Evolutionary conservation across 2,888 invertebrate genomes (phyloP), one percentile per base, ranked within the genome.

Genomic region (Fragum whitleyi): DNA sequence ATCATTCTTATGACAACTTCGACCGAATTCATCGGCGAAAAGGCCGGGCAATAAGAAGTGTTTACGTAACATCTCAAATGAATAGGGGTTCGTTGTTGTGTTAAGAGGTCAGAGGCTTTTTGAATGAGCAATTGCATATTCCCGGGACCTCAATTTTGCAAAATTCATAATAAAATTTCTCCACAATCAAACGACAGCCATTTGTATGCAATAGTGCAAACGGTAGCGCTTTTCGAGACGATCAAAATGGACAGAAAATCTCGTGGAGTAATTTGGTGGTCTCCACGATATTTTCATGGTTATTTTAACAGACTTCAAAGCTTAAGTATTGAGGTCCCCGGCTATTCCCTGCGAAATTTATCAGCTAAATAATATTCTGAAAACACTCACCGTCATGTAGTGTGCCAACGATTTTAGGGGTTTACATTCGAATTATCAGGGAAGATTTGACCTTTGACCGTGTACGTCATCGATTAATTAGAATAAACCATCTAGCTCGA

Each of bases 321-420:
- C 47, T 59, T 68, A 74, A 67, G 69, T 51, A 59, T 68, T 68
- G 71, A 57, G 81, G 86, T 85, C 88, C 86, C 90, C 82, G 83
- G 86, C 91, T 91, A 91, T 92, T 92, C 92, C 92, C 93, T 91
- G 93, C 93, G 94, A 94, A 94, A 94, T 94, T 94, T 94, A 94
- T 94, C 94, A 94, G 94, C 93, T 93, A 94, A 94, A 94, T 94
- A 94, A 94, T 94, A 94, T 94, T 94, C 93, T 92, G 94, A 94
- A 94, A 94, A 94, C 94, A 95, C 95, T 94, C 94, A 95, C 95
- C 94, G 94, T 94, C 94, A 94, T 94, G 94, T 93, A 93, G 93
- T 92, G 92, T 93, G 92, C 93, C 92, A 93, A 91, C 91, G 91
- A 88, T 88, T 90, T 89, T 91, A 91, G 94, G 94, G 94, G 93